Evolutionary conservation across 2,113 vertebrate species (phyloP), one percentile per base, ranked within the genome.

Genomic region (Maccullochella peelii): DNA sequence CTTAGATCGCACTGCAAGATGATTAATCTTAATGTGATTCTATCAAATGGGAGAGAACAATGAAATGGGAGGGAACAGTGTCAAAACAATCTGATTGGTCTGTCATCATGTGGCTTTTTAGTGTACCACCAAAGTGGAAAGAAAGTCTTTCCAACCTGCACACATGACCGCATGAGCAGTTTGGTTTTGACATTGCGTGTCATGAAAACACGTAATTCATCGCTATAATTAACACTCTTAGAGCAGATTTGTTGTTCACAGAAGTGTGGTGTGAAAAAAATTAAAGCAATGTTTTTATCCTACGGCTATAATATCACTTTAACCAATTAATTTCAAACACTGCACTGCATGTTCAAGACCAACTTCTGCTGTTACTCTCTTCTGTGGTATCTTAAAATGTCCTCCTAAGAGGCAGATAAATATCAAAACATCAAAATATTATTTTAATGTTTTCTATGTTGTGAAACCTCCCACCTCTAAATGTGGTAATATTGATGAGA

Each of bases 31-130:
- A 36, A 38, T 47, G 33, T 59, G 8, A 65, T 27, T 20, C 23
- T 59, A 73, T 73, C 16, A 79, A n/a, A 50, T 65, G 33, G 70
- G 54, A 69, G 54, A 21, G 20, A 55, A 63, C 33, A 30, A 15
- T 27, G 6, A 30, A 23, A 62, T 40, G 55, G 16, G 30, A 52
- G 33, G 84, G 11, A 14, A 38, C 23, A 57, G 12, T 25, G 2
- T 74, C 5, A 38, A 8, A 69, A 30, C 8, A 36, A 36, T 36
- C 18, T 54, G 75, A 86, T 76, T 79, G 76, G 80, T 59, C 42
- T 20, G 4, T 55, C 61, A 27, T 20, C 8, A 21, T 72, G 38
- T 47, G 36, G 38, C 5, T 9, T 38, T 42, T 36, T 3, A 63
- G 9, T 36, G 6, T n/a, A 7, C 11, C 42, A 61, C 30, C 42